These are phyloP conservation scores for Chromis chromis DNA, from an alignment of 2,797 vertebrate species.

Conservation along the genomic window DNA sequence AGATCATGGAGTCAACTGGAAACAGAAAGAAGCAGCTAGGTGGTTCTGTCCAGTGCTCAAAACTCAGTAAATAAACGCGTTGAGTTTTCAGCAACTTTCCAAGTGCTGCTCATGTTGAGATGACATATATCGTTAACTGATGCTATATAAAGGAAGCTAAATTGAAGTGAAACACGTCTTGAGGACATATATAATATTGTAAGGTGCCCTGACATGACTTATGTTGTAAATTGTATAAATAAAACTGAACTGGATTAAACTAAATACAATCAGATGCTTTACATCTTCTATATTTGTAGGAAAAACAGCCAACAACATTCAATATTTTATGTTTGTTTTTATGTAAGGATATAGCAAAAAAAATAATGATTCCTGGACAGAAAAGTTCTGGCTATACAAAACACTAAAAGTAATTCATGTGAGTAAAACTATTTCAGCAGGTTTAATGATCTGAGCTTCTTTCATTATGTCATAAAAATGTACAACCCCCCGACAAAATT, in stretches of 20 bases:
- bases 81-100: neutral
- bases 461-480: conserved; percentile 24
- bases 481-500: neutral
- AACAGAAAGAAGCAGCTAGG: no score
- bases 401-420: conserved; percentile 5
- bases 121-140: no score
- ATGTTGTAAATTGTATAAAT: no score
- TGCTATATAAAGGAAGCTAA: no score
- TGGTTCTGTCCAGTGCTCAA: neutral
- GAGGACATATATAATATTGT: no score
- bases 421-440: conserved; percentile 7
- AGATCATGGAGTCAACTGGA: neutral
- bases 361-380: neutral
- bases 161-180: no score
- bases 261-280: neutral
- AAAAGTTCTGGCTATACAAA: conserved; percentile 11
- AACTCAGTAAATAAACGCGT: neutral
- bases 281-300: neutral
- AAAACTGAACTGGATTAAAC: neutral
- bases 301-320: neutral
- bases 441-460: conserved; percentile 9
- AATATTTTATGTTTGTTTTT: neutral
- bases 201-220: no score
- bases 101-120: no score
- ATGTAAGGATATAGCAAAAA: neutral